A percentile compares a stretch with the other conserved stretches of the same genome.
Evolutionary conservation across 2,113 vertebrate species (phyloP).

Genomic region (Ursus arctos): DNA sequence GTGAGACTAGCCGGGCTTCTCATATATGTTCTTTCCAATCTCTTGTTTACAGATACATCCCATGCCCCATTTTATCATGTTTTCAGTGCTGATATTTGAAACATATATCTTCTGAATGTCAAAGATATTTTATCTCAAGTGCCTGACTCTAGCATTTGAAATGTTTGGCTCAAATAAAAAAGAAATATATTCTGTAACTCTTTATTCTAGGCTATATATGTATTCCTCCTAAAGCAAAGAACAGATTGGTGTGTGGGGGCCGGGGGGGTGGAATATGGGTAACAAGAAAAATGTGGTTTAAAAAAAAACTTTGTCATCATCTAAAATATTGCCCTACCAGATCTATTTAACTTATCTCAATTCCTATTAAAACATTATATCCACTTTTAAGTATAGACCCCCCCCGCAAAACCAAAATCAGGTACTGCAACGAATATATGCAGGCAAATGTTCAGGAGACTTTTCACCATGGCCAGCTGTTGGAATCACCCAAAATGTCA

Average conservation of each 20-base stretch:
- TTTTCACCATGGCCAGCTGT: rapidly evolving
- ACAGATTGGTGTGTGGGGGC: background rate
- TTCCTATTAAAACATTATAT: background rate
- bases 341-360: background rate
- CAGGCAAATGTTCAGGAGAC: background rate
- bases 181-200: background rate
- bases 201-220: background rate
- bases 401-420: background rate
- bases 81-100: background rate
- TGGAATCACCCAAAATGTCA: background rate
- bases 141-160: background rate
- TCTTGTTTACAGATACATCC: background rate
- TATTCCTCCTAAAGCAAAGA: background rate
- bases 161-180: background rate
- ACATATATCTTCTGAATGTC: background rate
- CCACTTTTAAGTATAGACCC: background rate
- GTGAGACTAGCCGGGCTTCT: background rate
- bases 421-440: too few species aligned
- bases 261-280: background rate
- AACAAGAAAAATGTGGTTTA: background rate
- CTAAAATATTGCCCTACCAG: background rate
- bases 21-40: background rate
- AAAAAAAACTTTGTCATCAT: background rate
- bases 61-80: background rate
- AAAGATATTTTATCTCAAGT: background rate